Evolutionary conservation across 1,140 invertebrate species (phyloP).

Genomic region (Brachionus angularis): DNA sequence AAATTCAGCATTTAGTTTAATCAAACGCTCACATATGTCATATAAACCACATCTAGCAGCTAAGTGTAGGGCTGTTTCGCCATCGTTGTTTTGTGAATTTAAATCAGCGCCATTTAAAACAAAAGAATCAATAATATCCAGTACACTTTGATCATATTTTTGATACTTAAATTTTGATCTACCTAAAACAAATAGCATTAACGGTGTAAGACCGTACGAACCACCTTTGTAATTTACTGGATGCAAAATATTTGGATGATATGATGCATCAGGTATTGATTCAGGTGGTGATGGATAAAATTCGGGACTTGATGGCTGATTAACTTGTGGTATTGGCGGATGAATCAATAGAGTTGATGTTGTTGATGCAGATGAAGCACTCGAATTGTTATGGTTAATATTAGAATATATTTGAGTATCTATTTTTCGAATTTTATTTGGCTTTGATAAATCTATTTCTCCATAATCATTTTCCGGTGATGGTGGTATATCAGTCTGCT

Average conservation of each 20-base stretch:
- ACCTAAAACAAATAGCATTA: slow-evolving; percentile 32
- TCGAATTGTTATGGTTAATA: not conserved
- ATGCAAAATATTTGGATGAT: too few species aligned
- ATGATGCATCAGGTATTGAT: not conserved
- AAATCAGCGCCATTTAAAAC: slow-evolving; percentile 75
- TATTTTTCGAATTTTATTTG: not conserved
- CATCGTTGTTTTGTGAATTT: slow-evolving; percentile 76
- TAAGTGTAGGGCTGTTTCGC: slow-evolving; percentile 59
- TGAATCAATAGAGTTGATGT: not conserved
- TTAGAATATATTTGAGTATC: not conserved
- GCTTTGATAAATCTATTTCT: slow-evolving; percentile 1
- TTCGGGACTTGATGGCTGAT: not conserved
- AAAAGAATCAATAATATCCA: slow-evolving; percentile 59
- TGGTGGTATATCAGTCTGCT: not conserved
- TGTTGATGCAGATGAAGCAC: not conserved
- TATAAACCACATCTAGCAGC: slow-evolving; percentile 49
- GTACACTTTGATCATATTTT: not conserved
- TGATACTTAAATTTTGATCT: not conserved
- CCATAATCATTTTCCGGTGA: slow-evolving; percentile 27
- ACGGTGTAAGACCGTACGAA: slow-evolving; percentile 19
- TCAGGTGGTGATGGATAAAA: slow-evolving; percentile 41
- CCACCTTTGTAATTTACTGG: slow-evolving; percentile 18
- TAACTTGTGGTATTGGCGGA: not conserved
- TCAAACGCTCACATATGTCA: slow-evolving; percentile 7
- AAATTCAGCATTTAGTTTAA: not conserved